Evolutionary conservation across 2,113 vertebrate species (phyloP).

Genomic region (Nipponia nippon): DNA sequence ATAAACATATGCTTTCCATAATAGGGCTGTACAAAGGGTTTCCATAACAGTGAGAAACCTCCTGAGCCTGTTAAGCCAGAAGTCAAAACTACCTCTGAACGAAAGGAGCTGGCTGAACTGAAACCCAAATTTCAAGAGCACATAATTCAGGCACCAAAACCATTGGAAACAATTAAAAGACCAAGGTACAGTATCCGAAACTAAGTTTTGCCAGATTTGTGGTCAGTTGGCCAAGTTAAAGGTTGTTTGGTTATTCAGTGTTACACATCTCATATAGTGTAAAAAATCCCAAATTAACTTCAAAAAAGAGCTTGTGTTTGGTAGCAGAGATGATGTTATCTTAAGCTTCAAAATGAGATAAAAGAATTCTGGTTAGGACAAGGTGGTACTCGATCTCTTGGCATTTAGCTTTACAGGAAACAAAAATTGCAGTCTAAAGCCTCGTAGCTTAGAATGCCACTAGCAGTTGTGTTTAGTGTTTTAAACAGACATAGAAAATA

Average conservation of each 20-base stretch:
- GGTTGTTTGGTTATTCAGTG: background rate
- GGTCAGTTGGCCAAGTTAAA: background rate
- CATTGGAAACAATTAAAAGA: constrained; percentile 86
- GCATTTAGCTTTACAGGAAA: background rate
- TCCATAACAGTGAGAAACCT: constrained; percentile 94
- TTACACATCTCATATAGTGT: background rate
- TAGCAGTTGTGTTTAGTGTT: background rate
- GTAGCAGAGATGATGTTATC: background rate
- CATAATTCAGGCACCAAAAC: constrained; percentile 91
- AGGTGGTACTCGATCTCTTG: background rate
- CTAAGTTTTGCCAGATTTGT: background rate
- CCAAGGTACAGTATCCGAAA: constrained; percentile 80
- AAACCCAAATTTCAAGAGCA: constrained; percentile 90
- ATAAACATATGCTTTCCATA: background rate
- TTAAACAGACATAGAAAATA: background rate
- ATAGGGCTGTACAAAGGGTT: constrained; percentile 94
- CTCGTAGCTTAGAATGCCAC: background rate
- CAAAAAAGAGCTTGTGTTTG: background rate
- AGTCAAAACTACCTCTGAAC: constrained; percentile 86
- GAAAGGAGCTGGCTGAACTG: constrained; percentile 80
- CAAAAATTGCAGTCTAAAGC: background rate
- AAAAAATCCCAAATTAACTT: background rate
- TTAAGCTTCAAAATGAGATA: background rate
- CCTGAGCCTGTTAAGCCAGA: constrained; percentile 93
- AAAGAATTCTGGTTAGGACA: background rate